Evolutionary conservation across 2,797 vertebrate genomes (phyloP), one percentile per base, ranked within the genome.

Genomic region (Pseudopleuronectes americanus): DNA sequence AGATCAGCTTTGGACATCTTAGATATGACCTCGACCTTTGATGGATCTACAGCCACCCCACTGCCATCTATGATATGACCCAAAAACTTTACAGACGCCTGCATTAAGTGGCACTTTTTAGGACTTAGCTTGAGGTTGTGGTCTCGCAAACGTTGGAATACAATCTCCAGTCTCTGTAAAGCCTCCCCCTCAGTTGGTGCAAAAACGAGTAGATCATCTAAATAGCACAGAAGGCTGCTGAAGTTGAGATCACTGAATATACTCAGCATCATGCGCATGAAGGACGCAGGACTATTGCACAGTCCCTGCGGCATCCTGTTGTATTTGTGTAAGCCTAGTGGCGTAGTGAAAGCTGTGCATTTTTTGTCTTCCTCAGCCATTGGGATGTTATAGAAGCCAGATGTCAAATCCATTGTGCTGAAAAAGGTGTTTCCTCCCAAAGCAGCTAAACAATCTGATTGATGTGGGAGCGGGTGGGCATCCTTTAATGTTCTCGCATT

Each of bases 201-300:
- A 24, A 78, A 79, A 0, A 83, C n/a, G 0, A 85, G 21, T 0
- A 81, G 1, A 3, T 81, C 62, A 8, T 87, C 83, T 36, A 65
- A 1, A 7, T 68, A 36, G 33, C 33, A 36, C 3, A 36, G 12
- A 2, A 36, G 33, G 9, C 33, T 36, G 33, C 33, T 36, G 48
- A 82, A 86, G 6, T 84, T 85, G 5, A 77, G 5, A 5, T 85
- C 71, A 0, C 79, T 71, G 22, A 87, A 85, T 0, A 81, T 77
- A 14, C 31, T 59, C 1, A 80, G 16, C 64, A 80, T 76, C 64
- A 72, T 76, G 0, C 51, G 3, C 73, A 76, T 80, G 2, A 76
- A 80, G 1, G 72, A 63, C 14, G 52, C 52, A 3, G 52, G 52
- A 19, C 52, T 54, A 16, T 54, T 54, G 16, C 52, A 28, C 14